phyloP scores from a whole-genome alignment of 2,888 invertebrate species.

The Syritta pipiens region DNA sequence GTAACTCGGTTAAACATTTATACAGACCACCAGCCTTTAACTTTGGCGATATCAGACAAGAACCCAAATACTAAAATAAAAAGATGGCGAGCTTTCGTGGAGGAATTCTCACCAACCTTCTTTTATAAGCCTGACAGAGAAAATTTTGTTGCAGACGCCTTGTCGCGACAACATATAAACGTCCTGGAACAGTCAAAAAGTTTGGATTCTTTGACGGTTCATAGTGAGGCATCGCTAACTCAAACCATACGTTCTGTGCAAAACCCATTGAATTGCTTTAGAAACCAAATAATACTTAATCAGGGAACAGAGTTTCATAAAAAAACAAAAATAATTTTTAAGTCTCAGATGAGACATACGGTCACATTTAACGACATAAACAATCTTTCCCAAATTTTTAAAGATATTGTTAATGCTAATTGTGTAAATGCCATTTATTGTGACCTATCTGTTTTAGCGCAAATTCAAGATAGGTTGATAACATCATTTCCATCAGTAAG shows the following conservation, averaged over 20 bases:
- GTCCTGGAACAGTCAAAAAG: conserved; percentile 16
- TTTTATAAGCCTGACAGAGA: conserved; percentile 52
- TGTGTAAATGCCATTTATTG: conserved; percentile 21
- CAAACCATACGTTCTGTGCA: conserved; percentile 16
- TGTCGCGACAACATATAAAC: conserved; percentile 35
- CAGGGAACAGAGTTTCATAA: conserved; percentile 16
- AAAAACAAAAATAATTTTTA: conserved; percentile 23
- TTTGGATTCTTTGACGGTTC: not conserved
- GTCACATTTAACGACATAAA: not conserved
- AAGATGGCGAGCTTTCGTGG: conserved; percentile 46
- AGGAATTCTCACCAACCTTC: conserved; percentile 51
- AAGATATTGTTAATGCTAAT: conserved; percentile 24
- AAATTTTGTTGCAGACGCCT: conserved; percentile 47
- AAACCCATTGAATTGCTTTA: conserved; percentile 36
- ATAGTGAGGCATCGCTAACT: conserved; percentile 40
- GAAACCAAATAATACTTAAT: conserved; percentile 40
- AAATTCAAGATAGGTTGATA: conserved; percentile 4
- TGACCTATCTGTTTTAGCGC: not conserved
- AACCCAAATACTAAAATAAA: conserved; percentile 56
- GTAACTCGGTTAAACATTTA: conserved; percentile 22
- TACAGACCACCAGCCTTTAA: conserved; percentile 65
- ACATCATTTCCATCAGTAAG: no score
- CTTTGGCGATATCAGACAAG: conserved; percentile 58
- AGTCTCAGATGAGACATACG: conserved; percentile 1
- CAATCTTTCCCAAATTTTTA: not conserved